A percentile compares a stretch with the other conserved stretches of the same genome.
Evolutionary conservation across 2,888 invertebrate genomes (phyloP).

Genomic region (Pimpla rufipes): DNA sequence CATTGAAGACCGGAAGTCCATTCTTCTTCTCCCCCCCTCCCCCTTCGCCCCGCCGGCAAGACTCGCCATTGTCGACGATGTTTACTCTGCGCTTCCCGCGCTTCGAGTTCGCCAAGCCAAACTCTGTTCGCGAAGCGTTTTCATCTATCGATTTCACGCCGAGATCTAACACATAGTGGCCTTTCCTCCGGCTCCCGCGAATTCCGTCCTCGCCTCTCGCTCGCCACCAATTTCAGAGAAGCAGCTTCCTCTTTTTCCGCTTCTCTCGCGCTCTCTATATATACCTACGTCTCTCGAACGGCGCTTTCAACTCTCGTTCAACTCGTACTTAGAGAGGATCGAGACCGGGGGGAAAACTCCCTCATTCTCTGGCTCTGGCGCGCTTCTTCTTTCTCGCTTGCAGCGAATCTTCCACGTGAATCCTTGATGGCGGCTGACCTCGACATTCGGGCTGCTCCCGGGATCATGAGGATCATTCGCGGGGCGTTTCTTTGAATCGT

Average conservation of each 20-base stretch:
- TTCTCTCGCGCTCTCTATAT: background rate
- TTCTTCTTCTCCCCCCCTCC: slow-evolving; percentile 53
- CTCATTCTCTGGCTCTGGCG: slow-evolving; percentile 23
- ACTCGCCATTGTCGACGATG: slow-evolving; percentile 57
- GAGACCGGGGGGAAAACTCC: slow-evolving; percentile 58
- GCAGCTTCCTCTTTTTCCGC: slow-evolving; percentile 12
- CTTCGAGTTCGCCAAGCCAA: slow-evolving; percentile 42
- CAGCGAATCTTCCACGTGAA: slow-evolving; percentile 38
- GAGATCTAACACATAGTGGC: slow-evolving; percentile 26
- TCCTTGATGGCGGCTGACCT: slow-evolving; percentile 63
- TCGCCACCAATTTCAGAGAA: slow-evolving; percentile 50
- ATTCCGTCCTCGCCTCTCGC: slow-evolving; percentile 19
- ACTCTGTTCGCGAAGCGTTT: slow-evolving; percentile 52
- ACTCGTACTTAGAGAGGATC: slow-evolving; percentile 57
- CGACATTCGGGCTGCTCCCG: slow-evolving; percentile 57
- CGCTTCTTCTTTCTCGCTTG: slow-evolving; percentile 24
- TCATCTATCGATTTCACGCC: slow-evolving; percentile 59
- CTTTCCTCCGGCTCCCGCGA: slow-evolving; percentile 2
- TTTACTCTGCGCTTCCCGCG: slow-evolving; percentile 49
- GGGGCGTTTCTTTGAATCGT: slow-evolving; percentile 63
- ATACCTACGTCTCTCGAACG: slow-evolving; percentile 38
- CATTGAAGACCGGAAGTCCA: slow-evolving; percentile 54
- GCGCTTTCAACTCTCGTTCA: slow-evolving; percentile 62
- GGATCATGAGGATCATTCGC: slow-evolving; percentile 59
- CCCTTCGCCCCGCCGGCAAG: no score